A percentile compares a stretch with the other conserved stretches of the same genome.
Conservation (phyloP, 2,113 vertebrate genomes). For the Mustelus asterias region DNA sequence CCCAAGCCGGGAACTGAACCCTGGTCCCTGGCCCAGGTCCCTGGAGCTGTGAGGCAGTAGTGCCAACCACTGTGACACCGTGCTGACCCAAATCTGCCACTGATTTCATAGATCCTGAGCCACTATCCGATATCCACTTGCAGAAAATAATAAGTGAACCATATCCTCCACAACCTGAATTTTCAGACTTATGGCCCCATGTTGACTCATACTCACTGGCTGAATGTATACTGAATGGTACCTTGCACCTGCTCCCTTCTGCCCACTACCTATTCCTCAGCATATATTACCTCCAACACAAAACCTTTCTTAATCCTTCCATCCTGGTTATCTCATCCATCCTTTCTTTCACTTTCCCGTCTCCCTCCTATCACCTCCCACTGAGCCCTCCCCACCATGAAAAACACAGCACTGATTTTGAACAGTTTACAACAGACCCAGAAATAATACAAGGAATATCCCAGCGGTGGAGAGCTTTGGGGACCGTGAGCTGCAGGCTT, state of each 20-base stretch:
- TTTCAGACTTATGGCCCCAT: not conserved
- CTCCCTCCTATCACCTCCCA: not conserved
- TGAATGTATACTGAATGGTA: not conserved
- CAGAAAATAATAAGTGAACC: not conserved
- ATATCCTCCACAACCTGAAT: not conserved
- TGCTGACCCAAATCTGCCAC: not conserved
- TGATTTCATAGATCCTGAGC: not conserved
- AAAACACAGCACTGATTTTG: too few relatives aligned
- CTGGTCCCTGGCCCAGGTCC: too few relatives aligned
- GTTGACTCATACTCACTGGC: not conserved
- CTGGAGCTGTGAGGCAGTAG: too few relatives aligned
- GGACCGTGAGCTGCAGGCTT: too few relatives aligned
- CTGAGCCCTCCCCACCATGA: too few relatives aligned
- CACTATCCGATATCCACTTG: too few relatives aligned
- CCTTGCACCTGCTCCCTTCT: not conserved
- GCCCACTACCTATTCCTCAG: not conserved
- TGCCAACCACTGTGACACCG: too few relatives aligned
- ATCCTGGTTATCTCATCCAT: not conserved
- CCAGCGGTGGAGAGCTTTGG: too few relatives aligned
- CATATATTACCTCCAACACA: not conserved
- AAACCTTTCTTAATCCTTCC: not conserved
- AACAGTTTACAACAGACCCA: too few relatives aligned
- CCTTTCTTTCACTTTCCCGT: not conserved
- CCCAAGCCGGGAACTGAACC: too few relatives aligned
- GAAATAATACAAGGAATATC: too few relatives aligned